Percentiles rank a stretch among this genome's conserved stretches.
Conservation (phyloP, 2,888 invertebrate species). For the Hyles lineata region DNA sequence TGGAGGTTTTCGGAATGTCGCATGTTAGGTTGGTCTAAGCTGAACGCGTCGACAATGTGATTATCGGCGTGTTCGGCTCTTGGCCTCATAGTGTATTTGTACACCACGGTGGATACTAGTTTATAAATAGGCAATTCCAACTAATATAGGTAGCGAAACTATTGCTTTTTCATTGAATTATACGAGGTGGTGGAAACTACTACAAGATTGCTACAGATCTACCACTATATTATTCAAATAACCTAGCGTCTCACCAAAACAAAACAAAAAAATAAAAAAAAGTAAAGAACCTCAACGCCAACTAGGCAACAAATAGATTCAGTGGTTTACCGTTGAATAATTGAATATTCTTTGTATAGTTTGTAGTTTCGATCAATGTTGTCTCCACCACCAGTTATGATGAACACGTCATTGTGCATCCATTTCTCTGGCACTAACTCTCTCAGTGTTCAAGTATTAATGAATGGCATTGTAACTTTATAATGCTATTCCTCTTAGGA, state of each 20-base stretch:
- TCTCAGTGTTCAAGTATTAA: background rate
- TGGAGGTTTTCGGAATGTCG: background rate
- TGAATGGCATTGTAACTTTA: background rate
- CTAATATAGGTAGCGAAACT: constrained; percentile 42
- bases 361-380: no score
- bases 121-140: constrained; percentile 33
- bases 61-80: background rate
- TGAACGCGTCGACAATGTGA: background rate
- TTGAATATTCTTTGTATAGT: no score
- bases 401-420: background rate
- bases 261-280: no score
- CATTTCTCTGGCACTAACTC: background rate
- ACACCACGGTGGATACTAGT: constrained; percentile 10
- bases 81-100: background rate
- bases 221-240: background rate
- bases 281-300: no score
- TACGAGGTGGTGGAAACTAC: no score
- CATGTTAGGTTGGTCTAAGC: background rate
- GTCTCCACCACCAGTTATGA: no score
- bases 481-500: background rate
- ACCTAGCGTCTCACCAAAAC: background rate
- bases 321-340: no score
- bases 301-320: no score
- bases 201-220: no score
- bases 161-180: constrained; percentile 34